Conservation (phyloP, 1,140 invertebrate species). For the Drosophila bipectinata region DNA sequence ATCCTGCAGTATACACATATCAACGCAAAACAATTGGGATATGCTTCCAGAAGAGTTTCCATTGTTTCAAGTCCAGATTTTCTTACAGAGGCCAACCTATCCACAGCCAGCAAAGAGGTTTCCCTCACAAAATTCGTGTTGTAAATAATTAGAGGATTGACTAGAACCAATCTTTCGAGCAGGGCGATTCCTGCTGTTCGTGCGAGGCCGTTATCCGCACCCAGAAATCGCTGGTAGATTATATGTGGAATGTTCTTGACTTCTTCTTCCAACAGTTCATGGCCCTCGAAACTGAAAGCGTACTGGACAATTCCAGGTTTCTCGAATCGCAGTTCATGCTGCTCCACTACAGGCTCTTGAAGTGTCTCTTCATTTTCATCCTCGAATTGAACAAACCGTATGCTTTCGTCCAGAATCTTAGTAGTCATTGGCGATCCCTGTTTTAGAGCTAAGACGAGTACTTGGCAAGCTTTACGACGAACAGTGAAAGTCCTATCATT, state of each 20-base stretch:
- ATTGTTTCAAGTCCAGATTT: conserved; percentile 62
- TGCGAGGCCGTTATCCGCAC: conserved; percentile 57
- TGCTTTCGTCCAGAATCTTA: conserved; percentile 67
- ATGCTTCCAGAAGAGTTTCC: conserved; percentile 61
- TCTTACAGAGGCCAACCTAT: conserved; percentile 65
- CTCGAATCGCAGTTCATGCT: conserved; percentile 59
- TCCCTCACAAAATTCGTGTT: conserved; percentile 75
- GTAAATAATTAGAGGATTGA: conserved; percentile 75
- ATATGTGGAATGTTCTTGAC: conserved; percentile 58
- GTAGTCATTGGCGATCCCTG: conserved; percentile 70
- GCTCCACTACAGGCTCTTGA: conserved; percentile 26
- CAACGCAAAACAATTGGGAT: conserved; percentile 67
- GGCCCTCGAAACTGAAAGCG: conserved; percentile 69
- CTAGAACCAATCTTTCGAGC: conserved; percentile 64
- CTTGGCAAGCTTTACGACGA: conserved; percentile 74
- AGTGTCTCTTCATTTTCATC: conserved; percentile 44
- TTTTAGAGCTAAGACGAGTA: conserved; percentile 52
- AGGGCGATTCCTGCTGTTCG: conserved; percentile 66
- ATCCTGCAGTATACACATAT: conserved; percentile 77
- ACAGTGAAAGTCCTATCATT: conserved; percentile 71
- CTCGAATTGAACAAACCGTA: conserved; percentile 66
- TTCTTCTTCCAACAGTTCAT: conserved; percentile 54
- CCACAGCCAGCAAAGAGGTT: conserved; percentile 52
- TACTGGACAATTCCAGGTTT: conserved; percentile 53
- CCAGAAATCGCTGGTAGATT: conserved; percentile 64